A percentile compares a stretch with the other conserved stretches of the same genome.
Evolutionary conservation across 2,888 invertebrate species (phyloP).

Genomic region (Pachymerium ferrugineum): DNA sequence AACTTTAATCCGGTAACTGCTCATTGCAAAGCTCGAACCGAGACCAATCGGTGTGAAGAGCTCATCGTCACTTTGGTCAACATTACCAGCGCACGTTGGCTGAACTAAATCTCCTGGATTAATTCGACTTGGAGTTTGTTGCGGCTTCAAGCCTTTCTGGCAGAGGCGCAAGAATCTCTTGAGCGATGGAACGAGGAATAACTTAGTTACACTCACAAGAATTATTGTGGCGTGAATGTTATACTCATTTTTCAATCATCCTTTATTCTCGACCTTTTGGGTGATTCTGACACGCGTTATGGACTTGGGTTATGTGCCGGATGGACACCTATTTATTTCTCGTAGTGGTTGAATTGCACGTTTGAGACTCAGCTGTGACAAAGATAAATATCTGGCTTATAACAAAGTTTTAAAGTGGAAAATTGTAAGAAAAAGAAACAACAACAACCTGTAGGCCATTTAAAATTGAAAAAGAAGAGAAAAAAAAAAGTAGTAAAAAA

Average conservation of each 20-base stretch:
- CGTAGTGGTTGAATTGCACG: background rate
- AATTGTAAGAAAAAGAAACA: too few relatives aligned
- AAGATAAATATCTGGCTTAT: background rate
- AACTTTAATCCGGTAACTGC: constrained; percentile 1
- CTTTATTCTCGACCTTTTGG: background rate
- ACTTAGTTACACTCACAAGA: background rate
- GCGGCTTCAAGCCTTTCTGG: background rate
- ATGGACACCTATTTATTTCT: background rate
- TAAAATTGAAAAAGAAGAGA: too few relatives aligned
- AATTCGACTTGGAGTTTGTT: constrained; percentile 7
- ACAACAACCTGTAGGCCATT: too few relatives aligned
- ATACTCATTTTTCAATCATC: background rate
- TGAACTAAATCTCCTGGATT: constrained; percentile 7
- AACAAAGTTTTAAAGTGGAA: background rate
- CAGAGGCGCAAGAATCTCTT: background rate
- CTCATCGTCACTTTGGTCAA: constrained; percentile 2
- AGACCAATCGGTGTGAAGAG: constrained; percentile 2
- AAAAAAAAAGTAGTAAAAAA: too few relatives aligned
- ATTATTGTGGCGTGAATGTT: background rate
- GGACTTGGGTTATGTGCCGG: background rate
- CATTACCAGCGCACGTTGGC: background rate
- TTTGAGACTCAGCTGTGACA: background rate
- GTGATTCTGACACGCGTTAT: background rate
- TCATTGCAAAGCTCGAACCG: background rate
- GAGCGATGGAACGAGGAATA: background rate